These are phyloP conservation scores for Echeneis naucrates DNA, from an alignment of 2,797 vertebrate genomes.

Conservation along the genomic window DNA sequence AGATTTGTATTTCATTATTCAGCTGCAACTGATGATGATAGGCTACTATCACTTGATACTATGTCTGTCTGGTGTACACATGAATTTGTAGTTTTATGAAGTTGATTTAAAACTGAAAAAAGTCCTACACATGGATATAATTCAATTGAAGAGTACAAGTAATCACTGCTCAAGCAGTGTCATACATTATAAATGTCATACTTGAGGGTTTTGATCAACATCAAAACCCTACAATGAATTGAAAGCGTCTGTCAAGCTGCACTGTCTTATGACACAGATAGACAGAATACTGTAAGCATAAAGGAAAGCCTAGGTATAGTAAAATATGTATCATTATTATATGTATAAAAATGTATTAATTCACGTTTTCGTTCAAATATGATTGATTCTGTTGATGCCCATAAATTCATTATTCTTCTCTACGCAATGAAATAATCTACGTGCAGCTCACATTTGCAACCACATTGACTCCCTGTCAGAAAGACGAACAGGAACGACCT, in stretches of 20 bases:
- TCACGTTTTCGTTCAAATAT: not conserved
- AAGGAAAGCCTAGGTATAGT: no score
- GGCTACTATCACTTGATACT: not conserved
- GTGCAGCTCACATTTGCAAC: not conserved
- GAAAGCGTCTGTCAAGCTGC: not conserved
- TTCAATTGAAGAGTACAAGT: not conserved
- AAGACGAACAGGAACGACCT: not conserved
- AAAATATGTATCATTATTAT: no score
- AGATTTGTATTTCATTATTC: slow-evolving; percentile 9
- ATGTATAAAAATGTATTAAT: not conserved
- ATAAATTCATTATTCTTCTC: not conserved
- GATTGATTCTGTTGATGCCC: not conserved
- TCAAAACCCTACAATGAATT: not conserved
- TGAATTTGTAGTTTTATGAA: not conserved
- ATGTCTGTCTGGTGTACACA: not conserved
- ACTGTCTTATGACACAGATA: not conserved
- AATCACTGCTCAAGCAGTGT: not conserved
- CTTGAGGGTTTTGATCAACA: no score
- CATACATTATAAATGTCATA: no score
- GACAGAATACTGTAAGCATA: not conserved
- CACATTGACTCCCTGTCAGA: not conserved
- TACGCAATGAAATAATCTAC: not conserved
- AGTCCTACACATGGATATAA: not conserved
- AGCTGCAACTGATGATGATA: not conserved
- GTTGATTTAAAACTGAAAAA: not conserved